These are phyloP conservation scores for Apeltes quadracus DNA, from an alignment of 2,113 vertebrate species.

Conservation along the genomic window DNA sequence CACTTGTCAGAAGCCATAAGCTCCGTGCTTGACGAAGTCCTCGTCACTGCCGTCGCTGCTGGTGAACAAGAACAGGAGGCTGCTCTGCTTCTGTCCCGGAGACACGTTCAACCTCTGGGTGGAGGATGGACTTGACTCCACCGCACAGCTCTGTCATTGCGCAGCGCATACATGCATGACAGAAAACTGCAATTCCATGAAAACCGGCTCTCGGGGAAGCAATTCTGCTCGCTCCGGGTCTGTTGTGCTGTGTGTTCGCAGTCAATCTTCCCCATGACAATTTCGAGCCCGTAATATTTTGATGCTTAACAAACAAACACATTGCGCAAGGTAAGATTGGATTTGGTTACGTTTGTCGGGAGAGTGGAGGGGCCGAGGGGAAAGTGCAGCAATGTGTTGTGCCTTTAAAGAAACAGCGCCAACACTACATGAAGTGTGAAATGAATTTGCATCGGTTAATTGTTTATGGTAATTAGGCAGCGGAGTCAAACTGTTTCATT, in stretches of 20 bases:
- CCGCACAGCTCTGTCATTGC: background rate
- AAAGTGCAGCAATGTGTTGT: slow-evolving; percentile 12
- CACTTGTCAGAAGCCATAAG: slow-evolving; percentile 78
- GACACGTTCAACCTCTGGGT: slow-evolving; percentile 60
- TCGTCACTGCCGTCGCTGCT: slow-evolving; percentile 59
- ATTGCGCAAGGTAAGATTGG: slow-evolving; percentile 30
- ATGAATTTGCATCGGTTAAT: background rate
- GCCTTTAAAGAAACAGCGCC: slow-evolving; percentile 30
- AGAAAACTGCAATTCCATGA: slow-evolving; percentile 3
- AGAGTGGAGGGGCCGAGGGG: slow-evolving; percentile 1
- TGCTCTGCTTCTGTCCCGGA: slow-evolving; percentile 47
- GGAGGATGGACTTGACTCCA: slow-evolving; percentile 16
- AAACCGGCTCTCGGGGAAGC: background rate
- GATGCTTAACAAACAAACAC: slow-evolving; percentile 28
- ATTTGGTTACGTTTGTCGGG: slow-evolving; percentile 5
- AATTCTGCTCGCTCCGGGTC: background rate
- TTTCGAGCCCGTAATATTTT: slow-evolving; percentile 20
- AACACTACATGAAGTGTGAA: slow-evolving; percentile 19
- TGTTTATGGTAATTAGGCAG: background rate
- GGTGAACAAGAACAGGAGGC: slow-evolving; percentile 48
- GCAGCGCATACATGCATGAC: slow-evolving; percentile 13
- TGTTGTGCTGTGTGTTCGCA: background rate
- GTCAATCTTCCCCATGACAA: slow-evolving; percentile 14
- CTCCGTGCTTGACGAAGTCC: slow-evolving; percentile 59
- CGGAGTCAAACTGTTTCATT: slow-evolving; percentile 1